Conservation (phyloP, 1,140 invertebrate species). For the Thalassaphorura encarpata region DNA sequence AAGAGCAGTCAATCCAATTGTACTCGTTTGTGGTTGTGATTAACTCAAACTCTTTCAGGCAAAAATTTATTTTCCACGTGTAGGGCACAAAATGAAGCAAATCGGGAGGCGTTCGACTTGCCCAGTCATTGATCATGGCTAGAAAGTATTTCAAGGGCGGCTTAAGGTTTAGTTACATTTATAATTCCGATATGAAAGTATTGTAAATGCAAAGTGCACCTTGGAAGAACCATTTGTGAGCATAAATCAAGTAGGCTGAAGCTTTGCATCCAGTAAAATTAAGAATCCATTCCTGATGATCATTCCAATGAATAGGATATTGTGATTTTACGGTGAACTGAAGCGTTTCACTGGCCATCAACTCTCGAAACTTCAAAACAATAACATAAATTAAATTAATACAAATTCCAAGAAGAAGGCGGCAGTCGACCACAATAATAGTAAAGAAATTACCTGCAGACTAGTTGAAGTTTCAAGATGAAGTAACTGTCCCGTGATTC, state of each 20-base stretch:
- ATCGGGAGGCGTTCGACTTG: conserved; percentile 77
- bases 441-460: conserved; percentile 56
- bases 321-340: conserved; percentile 79
- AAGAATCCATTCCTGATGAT: conserved; percentile 83
- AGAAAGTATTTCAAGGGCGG: conserved; percentile 24
- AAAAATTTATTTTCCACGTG: conserved; percentile 84
- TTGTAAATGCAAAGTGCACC: conserved; percentile 40
- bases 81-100: conserved; percentile 93
- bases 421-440: too few relatives aligned
- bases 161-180: not conserved
- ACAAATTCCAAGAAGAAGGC: too few relatives aligned
- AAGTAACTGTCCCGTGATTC: conserved; percentile 82
- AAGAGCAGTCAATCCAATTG: conserved; percentile 98
- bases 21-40: conserved; percentile 90
- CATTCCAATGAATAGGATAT: conserved; percentile 89
- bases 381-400: not conserved
- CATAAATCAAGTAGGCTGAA: conserved; percentile 80
- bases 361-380: conserved; percentile 58
- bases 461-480: conserved; percentile 91
- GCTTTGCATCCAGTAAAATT: conserved; percentile 88
- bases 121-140: conserved; percentile 95
- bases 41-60: conserved; percentile 91
- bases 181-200: not conserved
- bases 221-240: conserved; percentile 91
- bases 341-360: conserved; percentile 86